These are phyloP conservation scores for Sarcophaga rosellei DNA, from an alignment of 2,888 invertebrate species.

Conservation along the genomic window DNA sequence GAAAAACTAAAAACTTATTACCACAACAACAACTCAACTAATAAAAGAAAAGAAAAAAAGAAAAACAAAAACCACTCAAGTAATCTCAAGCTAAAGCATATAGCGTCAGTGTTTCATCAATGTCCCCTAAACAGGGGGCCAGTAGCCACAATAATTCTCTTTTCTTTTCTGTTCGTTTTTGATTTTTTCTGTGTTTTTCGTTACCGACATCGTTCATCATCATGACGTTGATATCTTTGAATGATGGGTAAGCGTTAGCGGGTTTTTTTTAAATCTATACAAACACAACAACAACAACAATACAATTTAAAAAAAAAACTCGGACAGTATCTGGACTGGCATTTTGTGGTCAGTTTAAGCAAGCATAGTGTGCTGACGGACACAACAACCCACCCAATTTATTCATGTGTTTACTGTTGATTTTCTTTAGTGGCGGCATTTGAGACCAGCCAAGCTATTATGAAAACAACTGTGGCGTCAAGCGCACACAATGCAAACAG, in stretches of 20 bases:
- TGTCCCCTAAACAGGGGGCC: conserved; percentile 41
- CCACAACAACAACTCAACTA: not conserved
- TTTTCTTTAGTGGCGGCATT: conserved; percentile 32
- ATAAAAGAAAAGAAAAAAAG: not conserved
- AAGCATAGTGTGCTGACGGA: conserved; percentile 8
- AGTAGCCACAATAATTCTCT: conserved; percentile 34
- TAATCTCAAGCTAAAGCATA: conserved; percentile 49
- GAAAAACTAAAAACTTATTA: no score
- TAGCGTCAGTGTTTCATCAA: conserved; percentile 46
- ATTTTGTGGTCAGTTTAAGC: conserved; percentile 52
- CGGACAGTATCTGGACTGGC: not conserved
- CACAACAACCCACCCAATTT: no score
- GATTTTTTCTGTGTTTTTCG: conserved; percentile 1
- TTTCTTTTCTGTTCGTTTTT: not conserved
- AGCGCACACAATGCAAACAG: not conserved
- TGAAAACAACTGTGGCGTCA: conserved; percentile 34
- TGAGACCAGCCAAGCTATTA: conserved; percentile 2
- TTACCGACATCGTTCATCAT: conserved; percentile 64
- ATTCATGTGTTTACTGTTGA: not conserved
- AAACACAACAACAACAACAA: conserved; percentile 23
- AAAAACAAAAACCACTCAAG: conserved; percentile 14
- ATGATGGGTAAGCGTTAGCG: conserved; percentile 66
- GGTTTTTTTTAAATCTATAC: conserved; percentile 53
- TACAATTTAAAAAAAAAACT: not conserved
- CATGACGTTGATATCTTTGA: conserved; percentile 67